Conservation (phyloP, 2,888 invertebrate genomes). For the Drosophila colorata region DNA sequence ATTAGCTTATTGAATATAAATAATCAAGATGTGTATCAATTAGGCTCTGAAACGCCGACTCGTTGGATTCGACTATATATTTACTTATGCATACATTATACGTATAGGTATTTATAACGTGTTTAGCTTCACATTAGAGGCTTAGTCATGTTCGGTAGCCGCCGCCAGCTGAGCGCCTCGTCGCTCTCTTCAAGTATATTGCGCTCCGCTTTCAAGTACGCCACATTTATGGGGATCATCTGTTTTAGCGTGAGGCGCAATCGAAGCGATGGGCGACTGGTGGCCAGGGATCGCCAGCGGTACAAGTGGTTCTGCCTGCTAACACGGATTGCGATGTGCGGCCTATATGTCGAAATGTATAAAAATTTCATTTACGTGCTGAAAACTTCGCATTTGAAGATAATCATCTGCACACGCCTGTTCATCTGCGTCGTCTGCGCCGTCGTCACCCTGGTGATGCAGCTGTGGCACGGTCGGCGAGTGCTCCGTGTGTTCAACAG, state of each 20-base stretch:
- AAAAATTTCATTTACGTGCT: neutral
- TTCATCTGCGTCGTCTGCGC: conserved; percentile 19
- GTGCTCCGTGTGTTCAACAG: conserved; percentile 50
- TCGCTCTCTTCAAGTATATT: conserved; percentile 39
- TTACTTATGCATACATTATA: too few species aligned
- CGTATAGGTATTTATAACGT: neutral
- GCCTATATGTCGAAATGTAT: neutral
- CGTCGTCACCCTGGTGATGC: conserved; percentile 43
- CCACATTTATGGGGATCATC: conserved; percentile 51
- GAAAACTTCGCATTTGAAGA: conserved; percentile 7
- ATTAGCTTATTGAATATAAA: conserved; percentile 33
- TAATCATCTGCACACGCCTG: conserved; percentile 28
- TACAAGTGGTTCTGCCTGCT: conserved; percentile 49
- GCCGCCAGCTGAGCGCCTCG: conserved; percentile 36
- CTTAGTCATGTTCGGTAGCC: conserved; percentile 55
- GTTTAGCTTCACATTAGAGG: neutral
- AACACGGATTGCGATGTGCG: conserved; percentile 18
- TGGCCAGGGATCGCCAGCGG: conserved; percentile 23
- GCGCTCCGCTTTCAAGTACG: conserved; percentile 38
- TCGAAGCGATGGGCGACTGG: conserved; percentile 18
- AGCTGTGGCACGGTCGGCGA: conserved; percentile 35
- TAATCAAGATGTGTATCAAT: conserved; percentile 12
- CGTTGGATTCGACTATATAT: too few species aligned
- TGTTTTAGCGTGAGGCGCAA: conserved; percentile 41
- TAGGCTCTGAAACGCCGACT: neutral